phyloP scores from a whole-genome alignment of 2,888 invertebrate species.

The Acrocera orbiculus region DNA sequence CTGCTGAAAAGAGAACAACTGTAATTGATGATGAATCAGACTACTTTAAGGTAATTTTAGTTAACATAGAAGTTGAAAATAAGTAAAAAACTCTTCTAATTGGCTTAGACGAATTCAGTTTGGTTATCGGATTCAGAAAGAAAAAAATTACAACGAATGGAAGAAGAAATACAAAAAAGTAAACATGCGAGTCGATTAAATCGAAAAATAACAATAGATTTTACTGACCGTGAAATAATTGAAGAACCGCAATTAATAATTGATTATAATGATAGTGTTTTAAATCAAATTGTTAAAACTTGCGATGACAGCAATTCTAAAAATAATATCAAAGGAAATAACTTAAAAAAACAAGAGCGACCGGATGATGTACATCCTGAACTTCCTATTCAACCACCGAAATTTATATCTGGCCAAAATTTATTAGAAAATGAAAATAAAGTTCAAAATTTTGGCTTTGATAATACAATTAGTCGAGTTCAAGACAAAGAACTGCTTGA shows the following conservation, averaged over 20 bases:
- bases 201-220: conserved; percentile 59
- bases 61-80: not conserved
- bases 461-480: conserved; percentile 34
- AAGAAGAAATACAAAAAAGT: conserved; percentile 45
- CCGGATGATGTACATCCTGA: conserved; percentile 14
- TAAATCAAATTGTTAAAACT: conserved; percentile 28
- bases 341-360: conserved; percentile 11
- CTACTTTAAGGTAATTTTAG: conserved; percentile 49
- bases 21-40: conserved; percentile 76
- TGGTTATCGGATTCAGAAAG: conserved; percentile 64
- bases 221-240: conserved; percentile 43
- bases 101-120: conserved; percentile 37
- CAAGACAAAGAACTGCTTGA: conserved; percentile 65
- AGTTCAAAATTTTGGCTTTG: conserved; percentile 11
- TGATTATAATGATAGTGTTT: conserved; percentile 27
- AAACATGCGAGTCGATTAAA: conserved; percentile 49
- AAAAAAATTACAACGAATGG: conserved; percentile 44
- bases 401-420: too few species aligned
- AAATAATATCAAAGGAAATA: conserved; percentile 15
- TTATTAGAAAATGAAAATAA: not conserved
- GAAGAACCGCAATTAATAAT: conserved; percentile 31
- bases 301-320: conserved; percentile 17
- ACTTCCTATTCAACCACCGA: conserved; percentile 17
- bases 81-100: not conserved
- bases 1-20: conserved; percentile 39